Evolutionary conservation across 2,888 invertebrate genomes (phyloP).

Genomic region (Penaeus monodon): DNA sequence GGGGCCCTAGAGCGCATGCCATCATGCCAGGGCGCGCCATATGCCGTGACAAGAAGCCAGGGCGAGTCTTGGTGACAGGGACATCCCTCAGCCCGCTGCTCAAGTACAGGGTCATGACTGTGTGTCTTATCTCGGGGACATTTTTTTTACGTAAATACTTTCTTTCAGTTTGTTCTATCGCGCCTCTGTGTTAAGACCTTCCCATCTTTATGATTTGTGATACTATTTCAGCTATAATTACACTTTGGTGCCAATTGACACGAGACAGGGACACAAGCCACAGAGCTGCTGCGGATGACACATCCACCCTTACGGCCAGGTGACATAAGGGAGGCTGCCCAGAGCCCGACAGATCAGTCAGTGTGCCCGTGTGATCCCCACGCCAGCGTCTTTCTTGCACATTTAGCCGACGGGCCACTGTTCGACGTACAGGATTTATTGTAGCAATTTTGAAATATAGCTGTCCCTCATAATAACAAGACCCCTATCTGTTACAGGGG

Average conservation of each 20-base stretch:
- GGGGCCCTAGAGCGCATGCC: too few relatives aligned
- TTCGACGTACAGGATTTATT: slow-evolving; percentile 62
- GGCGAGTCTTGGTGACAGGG: too few relatives aligned
- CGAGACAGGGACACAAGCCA: slow-evolving; percentile 39
- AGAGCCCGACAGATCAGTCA: slow-evolving; percentile 37
- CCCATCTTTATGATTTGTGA: slow-evolving; percentile 63
- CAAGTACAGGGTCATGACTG: slow-evolving; percentile 25
- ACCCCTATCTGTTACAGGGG: slow-evolving; percentile 62
- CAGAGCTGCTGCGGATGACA: neutral
- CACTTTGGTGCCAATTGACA: slow-evolving; percentile 61
- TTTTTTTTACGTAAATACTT: slow-evolving; percentile 44
- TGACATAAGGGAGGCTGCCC: slow-evolving; percentile 28
- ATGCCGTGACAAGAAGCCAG: too few relatives aligned
- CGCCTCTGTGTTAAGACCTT: slow-evolving; percentile 55
- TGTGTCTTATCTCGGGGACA: slow-evolving; percentile 42
- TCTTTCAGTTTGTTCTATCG: slow-evolving; percentile 53
- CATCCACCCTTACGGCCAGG: slow-evolving; percentile 31
- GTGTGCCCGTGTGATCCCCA: slow-evolving; percentile 40
- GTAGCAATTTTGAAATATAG: slow-evolving; percentile 63
- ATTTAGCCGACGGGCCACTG: slow-evolving; percentile 60
- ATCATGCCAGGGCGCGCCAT: too few relatives aligned
- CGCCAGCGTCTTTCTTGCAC: slow-evolving; percentile 57
- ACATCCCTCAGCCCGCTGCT: slow-evolving; percentile 9
- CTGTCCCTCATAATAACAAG: slow-evolving; percentile 63
- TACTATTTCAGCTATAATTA: slow-evolving; percentile 64